Evolutionary conservation across 2,113 vertebrate genomes (phyloP).

Genomic region (Solea senegalensis): DNA sequence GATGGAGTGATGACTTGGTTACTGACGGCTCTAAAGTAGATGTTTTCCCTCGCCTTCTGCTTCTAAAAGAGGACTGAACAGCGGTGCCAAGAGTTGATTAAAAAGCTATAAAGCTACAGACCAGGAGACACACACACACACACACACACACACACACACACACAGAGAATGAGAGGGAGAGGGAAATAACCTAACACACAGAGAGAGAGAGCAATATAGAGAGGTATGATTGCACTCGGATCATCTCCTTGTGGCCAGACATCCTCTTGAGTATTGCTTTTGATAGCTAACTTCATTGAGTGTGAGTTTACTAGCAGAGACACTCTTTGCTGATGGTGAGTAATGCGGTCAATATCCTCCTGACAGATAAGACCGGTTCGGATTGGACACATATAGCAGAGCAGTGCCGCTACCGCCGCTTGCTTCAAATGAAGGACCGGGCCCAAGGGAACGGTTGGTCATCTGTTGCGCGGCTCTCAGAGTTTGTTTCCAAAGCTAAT

Average conservation of each 20-base stretch:
- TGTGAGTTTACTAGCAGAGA: slow-evolving; percentile 37
- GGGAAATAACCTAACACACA: slow-evolving; percentile 36
- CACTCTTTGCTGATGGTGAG: slow-evolving; percentile 54
- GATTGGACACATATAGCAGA: slow-evolving; percentile 22
- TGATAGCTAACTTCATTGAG: slow-evolving; percentile 42
- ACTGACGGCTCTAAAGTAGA: slow-evolving; percentile 23
- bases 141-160: slow-evolving; percentile 11
- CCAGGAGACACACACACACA: slow-evolving; percentile 8
- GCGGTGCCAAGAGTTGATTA: slow-evolving; percentile 46
- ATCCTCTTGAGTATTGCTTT: slow-evolving; percentile 41
- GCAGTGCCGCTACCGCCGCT: slow-evolving; percentile 1
- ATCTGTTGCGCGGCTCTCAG: slow-evolving; percentile 44
- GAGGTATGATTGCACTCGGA: slow-evolving; percentile 22
- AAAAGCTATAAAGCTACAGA: slow-evolving; percentile 54
- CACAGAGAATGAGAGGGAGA: not conserved
- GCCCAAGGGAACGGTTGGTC: slow-evolving; percentile 55
- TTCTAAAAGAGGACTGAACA: not conserved
- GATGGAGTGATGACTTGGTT: slow-evolving; percentile 11
- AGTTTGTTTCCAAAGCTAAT: slow-evolving; percentile 62
- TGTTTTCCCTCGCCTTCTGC: slow-evolving; percentile 16
- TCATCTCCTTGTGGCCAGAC: slow-evolving; percentile 31
- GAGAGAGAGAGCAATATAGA: slow-evolving; percentile 9
- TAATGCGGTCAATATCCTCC: slow-evolving; percentile 65
- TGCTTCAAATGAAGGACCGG: slow-evolving; percentile 46
- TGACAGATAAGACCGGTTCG: slow-evolving; percentile 45